A percentile compares a stretch with the other conserved stretches of the same genome.
phyloP scores from a whole-genome alignment of 53 echinoderm and acorn worm genomes.

The Patiria pectinifera region DNA sequence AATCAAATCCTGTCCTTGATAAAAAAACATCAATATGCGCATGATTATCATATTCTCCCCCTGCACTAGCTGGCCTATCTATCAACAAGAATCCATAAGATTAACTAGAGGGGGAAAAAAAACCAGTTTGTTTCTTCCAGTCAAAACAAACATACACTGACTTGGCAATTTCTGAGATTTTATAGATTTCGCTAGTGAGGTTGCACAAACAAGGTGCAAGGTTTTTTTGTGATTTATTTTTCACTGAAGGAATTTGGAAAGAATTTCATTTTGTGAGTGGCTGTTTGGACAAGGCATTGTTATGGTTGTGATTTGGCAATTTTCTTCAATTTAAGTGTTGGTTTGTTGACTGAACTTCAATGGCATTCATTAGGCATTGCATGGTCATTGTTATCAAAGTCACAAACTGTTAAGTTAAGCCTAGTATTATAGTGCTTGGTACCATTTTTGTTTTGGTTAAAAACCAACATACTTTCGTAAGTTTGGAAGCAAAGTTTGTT shows the following conservation, averaged over 20 bases:
- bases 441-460: too few relatives aligned
- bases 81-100: background rate
- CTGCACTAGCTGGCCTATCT: background rate
- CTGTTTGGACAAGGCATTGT: too few relatives aligned
- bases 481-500: too few relatives aligned
- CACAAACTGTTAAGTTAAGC: background rate
- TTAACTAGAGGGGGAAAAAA: background rate
- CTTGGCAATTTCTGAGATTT: background rate
- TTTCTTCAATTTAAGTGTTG: too few relatives aligned
- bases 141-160: slow-evolving; percentile 22
- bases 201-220: slow-evolving; percentile 15
- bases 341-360: background rate
- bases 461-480: too few relatives aligned
- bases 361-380: background rate
- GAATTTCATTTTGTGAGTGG: slow-evolving; percentile 1
- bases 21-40: slow-evolving; percentile 12
- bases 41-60: background rate
- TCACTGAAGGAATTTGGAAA: background rate
- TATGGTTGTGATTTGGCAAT: too few relatives aligned
- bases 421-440: too few relatives aligned
- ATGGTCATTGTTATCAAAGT: background rate
- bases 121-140: slow-evolving; percentile 40
- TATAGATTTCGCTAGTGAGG: slow-evolving; percentile 5
- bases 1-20: slow-evolving; percentile 2
- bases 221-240: background rate